These are phyloP conservation scores for Coelopa frigida DNA, from an alignment of 1,140 invertebrate species.

Conservation along the genomic window DNA sequence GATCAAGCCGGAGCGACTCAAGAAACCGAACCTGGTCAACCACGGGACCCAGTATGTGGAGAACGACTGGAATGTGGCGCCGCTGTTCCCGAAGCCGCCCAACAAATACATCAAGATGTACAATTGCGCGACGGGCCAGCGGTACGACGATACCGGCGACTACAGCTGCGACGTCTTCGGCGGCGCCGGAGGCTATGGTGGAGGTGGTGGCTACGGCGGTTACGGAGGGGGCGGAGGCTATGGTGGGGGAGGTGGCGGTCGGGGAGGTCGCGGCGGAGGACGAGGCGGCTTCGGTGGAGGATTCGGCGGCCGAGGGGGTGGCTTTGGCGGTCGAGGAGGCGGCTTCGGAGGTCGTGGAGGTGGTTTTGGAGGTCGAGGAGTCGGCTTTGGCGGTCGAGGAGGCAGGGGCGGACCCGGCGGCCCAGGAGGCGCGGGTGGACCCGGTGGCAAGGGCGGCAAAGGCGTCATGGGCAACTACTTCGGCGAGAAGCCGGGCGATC, in stretches of 20 bases:
- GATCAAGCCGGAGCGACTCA: constrained; percentile 28
- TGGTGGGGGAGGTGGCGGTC: background rate
- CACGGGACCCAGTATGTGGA: constrained; percentile 33
- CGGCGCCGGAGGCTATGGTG: constrained; percentile 1
- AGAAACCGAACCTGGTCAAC: constrained; percentile 18
- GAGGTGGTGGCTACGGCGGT: background rate
- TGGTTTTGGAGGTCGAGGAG: background rate
- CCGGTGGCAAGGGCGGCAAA: background rate
- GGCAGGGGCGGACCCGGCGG: background rate
- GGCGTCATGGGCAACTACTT: no score
- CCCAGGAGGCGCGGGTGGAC: background rate
- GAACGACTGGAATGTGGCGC: constrained; percentile 27
- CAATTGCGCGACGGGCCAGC: constrained; percentile 12
- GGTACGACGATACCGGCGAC: constrained; percentile 5
- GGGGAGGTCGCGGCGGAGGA: background rate
- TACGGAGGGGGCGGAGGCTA: background rate
- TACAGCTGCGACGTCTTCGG: constrained; percentile 4
- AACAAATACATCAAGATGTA: constrained; percentile 17
- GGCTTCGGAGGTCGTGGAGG: background rate
- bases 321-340: background rate
- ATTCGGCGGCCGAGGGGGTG: background rate
- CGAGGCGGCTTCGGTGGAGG: constrained; percentile 1
- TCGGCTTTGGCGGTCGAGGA: no score
- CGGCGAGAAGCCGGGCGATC: no score
- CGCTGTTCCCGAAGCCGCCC: constrained; percentile 23